Conservation (phyloP, 1,140 invertebrate species). For the Caligus rogercresseyi region DNA sequence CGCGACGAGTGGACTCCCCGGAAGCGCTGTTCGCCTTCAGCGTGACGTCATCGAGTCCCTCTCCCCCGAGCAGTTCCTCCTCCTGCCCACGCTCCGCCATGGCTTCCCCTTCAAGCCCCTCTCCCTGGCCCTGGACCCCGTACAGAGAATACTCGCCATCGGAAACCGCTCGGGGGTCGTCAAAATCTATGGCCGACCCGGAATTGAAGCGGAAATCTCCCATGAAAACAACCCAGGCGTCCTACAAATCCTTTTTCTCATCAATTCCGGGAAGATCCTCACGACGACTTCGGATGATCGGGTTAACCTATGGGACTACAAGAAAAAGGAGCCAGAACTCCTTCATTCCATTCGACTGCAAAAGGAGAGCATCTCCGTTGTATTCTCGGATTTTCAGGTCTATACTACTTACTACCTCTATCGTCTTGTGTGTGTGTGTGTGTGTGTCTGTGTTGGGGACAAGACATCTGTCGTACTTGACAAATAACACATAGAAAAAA, state of each 20-base stretch:
- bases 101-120: slow-evolving; percentile 96
- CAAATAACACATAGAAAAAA: no score
- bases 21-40: slow-evolving; percentile 5
- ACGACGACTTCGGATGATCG: slow-evolving; percentile 85
- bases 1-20: neutral
- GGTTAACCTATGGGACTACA: slow-evolving; percentile 91
- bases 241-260: slow-evolving; percentile 72
- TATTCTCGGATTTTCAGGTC: slow-evolving; percentile 18
- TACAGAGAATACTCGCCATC: slow-evolving; percentile 88
- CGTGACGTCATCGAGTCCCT: slow-evolving; percentile 19
- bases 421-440: neutral
- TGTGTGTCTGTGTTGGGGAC: no score
- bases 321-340: slow-evolving; percentile 82
- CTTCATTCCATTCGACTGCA: slow-evolving; percentile 92
- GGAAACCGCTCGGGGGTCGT: slow-evolving; percentile 87
- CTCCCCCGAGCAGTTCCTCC: slow-evolving; percentile 25
- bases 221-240: slow-evolving; percentile 44
- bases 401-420: neutral
- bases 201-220: slow-evolving; percentile 35
- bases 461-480: no score
- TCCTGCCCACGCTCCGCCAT: slow-evolving; percentile 84
- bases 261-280: slow-evolving; percentile 89
- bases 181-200: slow-evolving; percentile 36
- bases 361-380: slow-evolving; percentile 47
- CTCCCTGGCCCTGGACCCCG: slow-evolving; percentile 87